These are phyloP conservation scores for Alethe diademata DNA, from an alignment of 2,113 vertebrate species.

Conservation along the genomic window DNA sequence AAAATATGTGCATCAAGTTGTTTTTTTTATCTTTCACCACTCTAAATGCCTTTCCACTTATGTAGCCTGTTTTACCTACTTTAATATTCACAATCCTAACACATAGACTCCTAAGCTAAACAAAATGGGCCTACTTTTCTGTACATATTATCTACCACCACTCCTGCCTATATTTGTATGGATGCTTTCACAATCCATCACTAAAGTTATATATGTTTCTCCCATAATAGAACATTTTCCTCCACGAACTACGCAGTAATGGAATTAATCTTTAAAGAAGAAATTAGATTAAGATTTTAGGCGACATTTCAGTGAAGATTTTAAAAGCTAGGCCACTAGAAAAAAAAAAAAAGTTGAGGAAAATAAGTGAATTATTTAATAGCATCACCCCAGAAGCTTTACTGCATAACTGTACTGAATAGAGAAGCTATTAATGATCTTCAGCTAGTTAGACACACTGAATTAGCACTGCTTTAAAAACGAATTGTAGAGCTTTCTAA, in stretches of 20 bases:
- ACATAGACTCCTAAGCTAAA: not conserved
- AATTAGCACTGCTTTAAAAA: slow-evolving; percentile 27
- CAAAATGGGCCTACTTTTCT: not conserved
- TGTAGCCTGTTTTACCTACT: not conserved
- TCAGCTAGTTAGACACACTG: slow-evolving; percentile 4
- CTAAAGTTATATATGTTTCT: not conserved
- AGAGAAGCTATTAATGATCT: slow-evolving; percentile 14
- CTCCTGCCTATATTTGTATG: not conserved
- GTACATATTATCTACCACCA: not conserved
- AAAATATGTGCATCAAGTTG: not conserved
- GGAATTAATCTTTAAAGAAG: not conserved
- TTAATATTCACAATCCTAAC: not conserved
- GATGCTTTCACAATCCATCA: not conserved
- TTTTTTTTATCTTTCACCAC: not conserved
- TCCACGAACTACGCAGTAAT: not conserved
- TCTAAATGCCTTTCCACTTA: not conserved
- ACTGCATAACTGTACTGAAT: not conserved
- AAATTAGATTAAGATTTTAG: slow-evolving; percentile 4
- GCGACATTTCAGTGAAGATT: not conserved
- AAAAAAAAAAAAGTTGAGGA: not conserved
- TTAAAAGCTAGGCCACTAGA: not conserved
- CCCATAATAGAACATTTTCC: not conserved
- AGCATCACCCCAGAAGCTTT: slow-evolving; percentile 1
- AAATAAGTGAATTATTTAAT: slow-evolving; percentile 36
- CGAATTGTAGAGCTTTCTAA: not conserved